These are phyloP conservation scores for Hypercompe scribonia DNA, from an alignment of 2,888 invertebrate genomes.

Conservation along the genomic window DNA sequence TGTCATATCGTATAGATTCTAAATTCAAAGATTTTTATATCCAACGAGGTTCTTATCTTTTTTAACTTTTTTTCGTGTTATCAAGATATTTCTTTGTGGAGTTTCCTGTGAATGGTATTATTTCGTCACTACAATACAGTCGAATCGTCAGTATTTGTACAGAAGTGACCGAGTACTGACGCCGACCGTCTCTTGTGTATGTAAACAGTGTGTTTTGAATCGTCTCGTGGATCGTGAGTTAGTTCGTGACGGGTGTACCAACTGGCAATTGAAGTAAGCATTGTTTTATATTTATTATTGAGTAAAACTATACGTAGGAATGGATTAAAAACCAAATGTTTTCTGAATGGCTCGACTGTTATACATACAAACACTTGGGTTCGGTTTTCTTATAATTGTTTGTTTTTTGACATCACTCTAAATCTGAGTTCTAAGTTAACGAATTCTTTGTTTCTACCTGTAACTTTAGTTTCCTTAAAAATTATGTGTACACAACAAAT, in stretches of 20 bases:
- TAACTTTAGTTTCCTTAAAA: neutral
- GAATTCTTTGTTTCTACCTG: neutral
- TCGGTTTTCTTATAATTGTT: neutral
- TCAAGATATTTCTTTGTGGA: conserved; percentile 15
- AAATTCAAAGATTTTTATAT: conserved; percentile 11
- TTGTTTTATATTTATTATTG: neutral
- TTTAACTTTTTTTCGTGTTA: conserved; percentile 25
- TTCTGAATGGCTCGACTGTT: neutral
- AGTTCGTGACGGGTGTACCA: conserved; percentile 11
- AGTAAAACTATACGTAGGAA: neutral
- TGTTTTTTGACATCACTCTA: neutral
- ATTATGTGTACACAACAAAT: neutral
- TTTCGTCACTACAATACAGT: no score
- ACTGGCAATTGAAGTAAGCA: conserved; percentile 2
- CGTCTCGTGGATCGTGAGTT: neutral
- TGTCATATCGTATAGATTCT: neutral
- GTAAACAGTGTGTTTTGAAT: conserved; percentile 14
- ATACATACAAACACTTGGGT: neutral
- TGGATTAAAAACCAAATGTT: neutral
- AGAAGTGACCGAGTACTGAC: conserved; percentile 21
- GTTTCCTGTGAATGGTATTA: conserved; percentile 17
- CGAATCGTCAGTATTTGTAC: conserved; percentile 31
- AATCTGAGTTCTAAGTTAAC: neutral
- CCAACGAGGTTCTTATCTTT: conserved; percentile 19
- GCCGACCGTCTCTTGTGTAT: conserved; percentile 17